Evolutionary conservation across 2,888 invertebrate species (phyloP).

Genomic region (Stegana nigrithorax): DNA sequence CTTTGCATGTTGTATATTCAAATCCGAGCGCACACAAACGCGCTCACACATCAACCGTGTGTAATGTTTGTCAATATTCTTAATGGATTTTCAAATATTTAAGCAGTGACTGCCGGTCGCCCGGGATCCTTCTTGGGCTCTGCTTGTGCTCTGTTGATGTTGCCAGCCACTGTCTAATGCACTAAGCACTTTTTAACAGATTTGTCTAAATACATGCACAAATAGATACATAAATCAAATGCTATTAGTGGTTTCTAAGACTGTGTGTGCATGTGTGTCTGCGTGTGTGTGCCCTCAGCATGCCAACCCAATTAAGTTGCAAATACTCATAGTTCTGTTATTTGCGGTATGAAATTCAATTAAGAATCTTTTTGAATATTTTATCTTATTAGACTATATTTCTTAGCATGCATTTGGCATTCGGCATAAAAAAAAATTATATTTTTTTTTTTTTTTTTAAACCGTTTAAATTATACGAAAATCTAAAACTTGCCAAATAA

Average conservation of each 20-base stretch:
- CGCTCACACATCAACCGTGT: slow-evolving; percentile 36
- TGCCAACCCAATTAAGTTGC: neutral
- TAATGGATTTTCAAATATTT: slow-evolving; percentile 62
- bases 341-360: neutral
- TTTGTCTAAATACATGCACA: neutral
- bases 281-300: neutral
- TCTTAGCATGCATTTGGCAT: too few species aligned
- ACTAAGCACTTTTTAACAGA: slow-evolving; percentile 40
- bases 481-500: too few species aligned
- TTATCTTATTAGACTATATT: too few species aligned
- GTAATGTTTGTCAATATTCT: slow-evolving; percentile 52
- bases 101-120: slow-evolving; percentile 39
- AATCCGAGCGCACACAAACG: slow-evolving; percentile 21
- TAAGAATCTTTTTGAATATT: neutral
- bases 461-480: too few species aligned
- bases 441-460: neutral
- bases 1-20: slow-evolving; percentile 2
- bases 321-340: neutral
- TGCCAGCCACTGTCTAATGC: slow-evolving; percentile 32
- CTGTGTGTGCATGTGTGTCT: too few species aligned
- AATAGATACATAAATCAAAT: slow-evolving; percentile 41
- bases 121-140: slow-evolving; percentile 7
- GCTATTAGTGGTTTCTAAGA: slow-evolving; percentile 31
- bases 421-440: too few species aligned
- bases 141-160: slow-evolving; percentile 1